Conservation (phyloP, 2,797 vertebrate genomes). For the Prionace glauca region DNA sequence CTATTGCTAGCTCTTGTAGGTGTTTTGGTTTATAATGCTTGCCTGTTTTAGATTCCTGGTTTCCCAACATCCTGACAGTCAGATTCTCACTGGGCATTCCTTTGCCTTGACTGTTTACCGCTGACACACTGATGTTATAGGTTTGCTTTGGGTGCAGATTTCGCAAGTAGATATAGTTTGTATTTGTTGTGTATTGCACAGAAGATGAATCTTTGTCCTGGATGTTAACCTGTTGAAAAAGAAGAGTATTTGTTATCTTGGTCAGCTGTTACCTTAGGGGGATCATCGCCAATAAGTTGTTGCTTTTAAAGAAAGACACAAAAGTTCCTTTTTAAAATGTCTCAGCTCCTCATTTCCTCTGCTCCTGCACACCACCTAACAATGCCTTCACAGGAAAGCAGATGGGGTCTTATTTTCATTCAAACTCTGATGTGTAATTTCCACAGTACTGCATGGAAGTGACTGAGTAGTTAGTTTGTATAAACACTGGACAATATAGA, state of each 20-base stretch:
- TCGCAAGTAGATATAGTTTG: slow-evolving; percentile 5
- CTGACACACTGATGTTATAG: slow-evolving; percentile 14
- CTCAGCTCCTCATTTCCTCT: background rate
- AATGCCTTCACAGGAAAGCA: background rate
- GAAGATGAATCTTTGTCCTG: background rate
- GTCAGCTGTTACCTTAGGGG: background rate
- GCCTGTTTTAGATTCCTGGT: background rate
- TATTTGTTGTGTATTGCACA: background rate
- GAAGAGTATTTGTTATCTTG: background rate
- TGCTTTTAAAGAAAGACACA: background rate
- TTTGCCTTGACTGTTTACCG: background rate
- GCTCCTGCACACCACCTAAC: background rate
- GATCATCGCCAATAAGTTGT: background rate
- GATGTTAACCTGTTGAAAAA: background rate
- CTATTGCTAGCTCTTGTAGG: background rate
- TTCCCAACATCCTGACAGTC: background rate
- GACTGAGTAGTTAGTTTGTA: background rate
- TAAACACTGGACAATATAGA: background rate
- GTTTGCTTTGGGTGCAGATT: background rate
- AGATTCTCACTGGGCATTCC: background rate
- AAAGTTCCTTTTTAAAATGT: background rate
- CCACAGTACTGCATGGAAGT: background rate
- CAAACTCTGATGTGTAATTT: background rate
- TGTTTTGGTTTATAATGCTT: background rate
- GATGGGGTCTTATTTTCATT: too few relatives aligned